These are phyloP conservation scores for Diachasma alloeum DNA, from an alignment of 1,140 invertebrate species.

Conservation along the genomic window DNA sequence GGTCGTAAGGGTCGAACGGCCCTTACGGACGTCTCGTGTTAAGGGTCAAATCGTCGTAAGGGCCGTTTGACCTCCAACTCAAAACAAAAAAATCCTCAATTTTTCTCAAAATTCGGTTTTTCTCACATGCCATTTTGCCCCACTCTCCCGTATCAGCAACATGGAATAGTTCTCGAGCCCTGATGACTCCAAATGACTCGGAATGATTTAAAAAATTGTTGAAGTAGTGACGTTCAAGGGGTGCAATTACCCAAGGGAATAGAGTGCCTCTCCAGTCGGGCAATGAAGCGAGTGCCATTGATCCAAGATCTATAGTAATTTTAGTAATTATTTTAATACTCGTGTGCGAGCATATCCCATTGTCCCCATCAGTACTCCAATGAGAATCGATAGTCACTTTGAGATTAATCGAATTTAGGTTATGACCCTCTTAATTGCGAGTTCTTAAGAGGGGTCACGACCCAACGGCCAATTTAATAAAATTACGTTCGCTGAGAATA, in stretches of 20 bases:
- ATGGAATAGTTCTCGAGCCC: too few relatives aligned
- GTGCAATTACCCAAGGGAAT: background rate
- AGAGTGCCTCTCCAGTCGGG: background rate
- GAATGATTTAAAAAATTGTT: too few relatives aligned
- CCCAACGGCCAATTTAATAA: background rate
- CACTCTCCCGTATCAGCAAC: too few relatives aligned
- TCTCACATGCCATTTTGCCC: too few relatives aligned
- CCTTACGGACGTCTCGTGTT: too few relatives aligned
- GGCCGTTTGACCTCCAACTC: too few relatives aligned
- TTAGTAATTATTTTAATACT: slow-evolving; percentile 5
- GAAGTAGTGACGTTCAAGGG: background rate
- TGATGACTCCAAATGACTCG: too few relatives aligned
- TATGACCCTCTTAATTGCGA: slow-evolving; percentile 5
- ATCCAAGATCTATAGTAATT: slow-evolving; percentile 6
- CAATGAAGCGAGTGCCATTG: slow-evolving; percentile 8
- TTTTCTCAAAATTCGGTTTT: too few relatives aligned
- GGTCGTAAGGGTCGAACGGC: too few relatives aligned
- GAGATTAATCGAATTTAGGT: slow-evolving; percentile 27
- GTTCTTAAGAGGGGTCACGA: slow-evolving; percentile 16
- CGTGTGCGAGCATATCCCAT: background rate
- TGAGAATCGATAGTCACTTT: slow-evolving; percentile 21
- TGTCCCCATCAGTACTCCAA: slow-evolving; percentile 5
- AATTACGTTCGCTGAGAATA: background rate
- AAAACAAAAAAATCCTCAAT: too few relatives aligned
- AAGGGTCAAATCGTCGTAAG: too few relatives aligned